These are phyloP conservation scores for Harlomillsia oculata DNA, from an alignment of 1,140 invertebrate species.

Conservation along the genomic window DNA sequence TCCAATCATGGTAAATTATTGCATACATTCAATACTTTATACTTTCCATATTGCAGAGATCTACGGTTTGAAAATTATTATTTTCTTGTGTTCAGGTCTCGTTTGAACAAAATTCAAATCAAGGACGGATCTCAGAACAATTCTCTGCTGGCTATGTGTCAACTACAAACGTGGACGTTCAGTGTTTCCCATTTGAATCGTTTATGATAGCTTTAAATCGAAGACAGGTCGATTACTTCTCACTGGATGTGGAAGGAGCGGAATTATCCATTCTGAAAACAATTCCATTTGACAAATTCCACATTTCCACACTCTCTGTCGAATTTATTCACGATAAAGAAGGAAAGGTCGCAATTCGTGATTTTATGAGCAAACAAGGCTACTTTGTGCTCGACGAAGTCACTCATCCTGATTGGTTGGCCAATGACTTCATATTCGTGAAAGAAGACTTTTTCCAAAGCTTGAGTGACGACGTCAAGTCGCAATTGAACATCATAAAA, in stretches of 20 bases:
- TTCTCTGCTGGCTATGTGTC: conserved; percentile 21
- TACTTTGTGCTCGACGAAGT: conserved; percentile 41
- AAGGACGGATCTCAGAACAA: conserved; percentile 38
- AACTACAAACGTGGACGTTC: conserved; percentile 43
- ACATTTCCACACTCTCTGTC: neutral
- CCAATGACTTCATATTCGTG: conserved; percentile 45
- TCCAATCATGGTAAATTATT: conserved; percentile 41
- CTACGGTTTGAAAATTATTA: conserved; percentile 14
- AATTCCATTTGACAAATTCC: conserved; percentile 39
- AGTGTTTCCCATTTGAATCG: conserved; percentile 74
- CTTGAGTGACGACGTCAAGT: too few relatives aligned
- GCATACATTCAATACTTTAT: neutral
- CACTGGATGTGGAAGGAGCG: conserved; percentile 48
- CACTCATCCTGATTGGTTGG: conserved; percentile 39
- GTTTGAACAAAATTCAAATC: conserved; percentile 40
- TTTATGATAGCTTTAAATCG: conserved; percentile 48
- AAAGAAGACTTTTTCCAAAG: conserved; percentile 36
- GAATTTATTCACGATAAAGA: conserved; percentile 41
- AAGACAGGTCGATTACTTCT: conserved; percentile 43
- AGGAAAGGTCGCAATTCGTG: conserved; percentile 38
- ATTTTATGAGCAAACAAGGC: conserved; percentile 40
- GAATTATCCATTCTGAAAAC: conserved; percentile 48
- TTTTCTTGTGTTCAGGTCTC: conserved; percentile 37
- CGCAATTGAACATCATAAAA: too few relatives aligned
- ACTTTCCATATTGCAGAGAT: conserved; percentile 5